phyloP scores from a whole-genome alignment of 2,113 vertebrate species.

The Syngnathoides biaculeatus region DNA sequence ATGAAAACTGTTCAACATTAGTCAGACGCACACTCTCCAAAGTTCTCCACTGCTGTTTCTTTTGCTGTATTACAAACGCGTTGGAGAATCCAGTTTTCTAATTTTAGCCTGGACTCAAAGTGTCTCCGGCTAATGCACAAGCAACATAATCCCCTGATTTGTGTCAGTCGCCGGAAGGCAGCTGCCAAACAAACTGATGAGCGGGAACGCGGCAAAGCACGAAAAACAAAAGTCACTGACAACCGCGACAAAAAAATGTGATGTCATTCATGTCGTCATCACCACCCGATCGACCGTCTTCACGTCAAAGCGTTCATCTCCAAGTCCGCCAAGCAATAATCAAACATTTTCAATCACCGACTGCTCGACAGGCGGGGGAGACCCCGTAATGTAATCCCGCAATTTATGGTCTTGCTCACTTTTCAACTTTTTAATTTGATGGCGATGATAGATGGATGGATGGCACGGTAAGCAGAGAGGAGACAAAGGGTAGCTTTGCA shows the following conservation, averaged over 20 bases:
- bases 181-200: neutral
- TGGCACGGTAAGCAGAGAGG: constrained; percentile 2
- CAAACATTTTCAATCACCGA: constrained; percentile 62
- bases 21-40: no score
- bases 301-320: constrained; percentile 48
- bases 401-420: constrained; percentile 17
- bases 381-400: constrained; percentile 18
- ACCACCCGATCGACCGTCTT: constrained; percentile 26
- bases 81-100: neutral
- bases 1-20: no score
- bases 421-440: constrained; percentile 6
- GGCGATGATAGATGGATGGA: neutral
- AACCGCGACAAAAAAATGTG: constrained; percentile 10
- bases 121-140: neutral
- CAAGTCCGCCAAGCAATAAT: constrained; percentile 63
- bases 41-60: no score
- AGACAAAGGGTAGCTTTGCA: neutral
- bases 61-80: neutral
- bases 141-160: neutral
- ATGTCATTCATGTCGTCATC: constrained; percentile 41
- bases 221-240: constrained; percentile 5
- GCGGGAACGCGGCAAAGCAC: neutral
- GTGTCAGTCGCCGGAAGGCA: neutral
- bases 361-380: constrained; percentile 46
- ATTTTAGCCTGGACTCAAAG: neutral